Conservation (phyloP, 2,888 invertebrate genomes). For the Stictocephala bisonia region DNA sequence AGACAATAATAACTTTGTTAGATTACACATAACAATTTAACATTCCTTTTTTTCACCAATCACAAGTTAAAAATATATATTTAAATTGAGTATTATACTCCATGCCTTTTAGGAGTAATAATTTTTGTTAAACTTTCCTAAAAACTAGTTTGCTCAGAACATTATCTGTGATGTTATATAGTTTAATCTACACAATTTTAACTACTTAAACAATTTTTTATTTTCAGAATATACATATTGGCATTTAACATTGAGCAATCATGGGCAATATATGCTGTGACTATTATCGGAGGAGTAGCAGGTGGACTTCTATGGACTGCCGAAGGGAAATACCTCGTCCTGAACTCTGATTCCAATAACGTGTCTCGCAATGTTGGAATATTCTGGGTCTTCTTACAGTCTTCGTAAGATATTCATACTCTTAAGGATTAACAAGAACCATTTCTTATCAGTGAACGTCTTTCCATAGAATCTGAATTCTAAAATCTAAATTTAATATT, state of each 20-base stretch:
- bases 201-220: no score
- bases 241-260: constrained; percentile 51
- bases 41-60: no score
- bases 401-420: constrained; percentile 54
- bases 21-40: no score
- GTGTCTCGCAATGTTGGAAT: constrained; percentile 53
- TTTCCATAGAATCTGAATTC: background rate
- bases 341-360: constrained; percentile 50
- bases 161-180: no score
- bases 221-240: constrained; percentile 51
- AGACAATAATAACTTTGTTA: no score
- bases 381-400: constrained; percentile 54
- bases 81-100: no score
- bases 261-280: constrained; percentile 54
- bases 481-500: no score
- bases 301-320: constrained; percentile 56
- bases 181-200: no score
- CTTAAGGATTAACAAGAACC: background rate
- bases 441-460: background rate
- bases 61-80: no score
- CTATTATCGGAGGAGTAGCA: constrained; percentile 51
- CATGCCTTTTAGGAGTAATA: no score
- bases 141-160: no score
- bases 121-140: no score
- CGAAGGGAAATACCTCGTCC: constrained; percentile 54